Conservation (phyloP, 2,113 vertebrate genomes). For the Chlamydotis undulata region DNA sequence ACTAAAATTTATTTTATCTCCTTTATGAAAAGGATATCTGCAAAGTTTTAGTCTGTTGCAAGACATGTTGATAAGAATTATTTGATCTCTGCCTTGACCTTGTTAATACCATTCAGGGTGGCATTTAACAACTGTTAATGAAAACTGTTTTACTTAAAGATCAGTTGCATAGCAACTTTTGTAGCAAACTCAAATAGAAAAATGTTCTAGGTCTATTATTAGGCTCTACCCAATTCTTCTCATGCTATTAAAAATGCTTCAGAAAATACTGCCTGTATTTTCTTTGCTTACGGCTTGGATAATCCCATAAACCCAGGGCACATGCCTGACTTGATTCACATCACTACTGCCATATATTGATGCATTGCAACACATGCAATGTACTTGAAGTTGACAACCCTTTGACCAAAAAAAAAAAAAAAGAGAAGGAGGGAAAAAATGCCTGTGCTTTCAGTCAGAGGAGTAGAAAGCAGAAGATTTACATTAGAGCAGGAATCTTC, state of each 20-base stretch:
- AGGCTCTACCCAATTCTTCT: neutral
- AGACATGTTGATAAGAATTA: neutral
- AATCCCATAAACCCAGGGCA: neutral
- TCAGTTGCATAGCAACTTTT: neutral
- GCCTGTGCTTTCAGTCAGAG: neutral
- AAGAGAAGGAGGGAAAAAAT: accelerated
- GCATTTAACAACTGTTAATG: neutral
- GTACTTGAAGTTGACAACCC: neutral
- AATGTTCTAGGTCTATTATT: neutral
- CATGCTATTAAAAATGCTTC: neutral
- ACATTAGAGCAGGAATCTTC: neutral
- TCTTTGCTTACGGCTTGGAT: neutral
- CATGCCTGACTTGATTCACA: neutral
- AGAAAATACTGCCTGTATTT: neutral
- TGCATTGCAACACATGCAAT: neutral
- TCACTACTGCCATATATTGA: neutral
- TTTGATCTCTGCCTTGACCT: neutral
- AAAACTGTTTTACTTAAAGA: slow-evolving; percentile 13
- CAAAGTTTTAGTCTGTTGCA: neutral
- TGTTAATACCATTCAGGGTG: neutral
- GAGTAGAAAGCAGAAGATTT: neutral
- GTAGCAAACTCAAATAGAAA: neutral
- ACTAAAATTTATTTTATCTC: neutral
- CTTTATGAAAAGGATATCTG: neutral
- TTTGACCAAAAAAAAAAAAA: neutral